phyloP scores from a whole-genome alignment of 2,797 vertebrate genomes.

The Odontamblyopus rebecca region DNA sequence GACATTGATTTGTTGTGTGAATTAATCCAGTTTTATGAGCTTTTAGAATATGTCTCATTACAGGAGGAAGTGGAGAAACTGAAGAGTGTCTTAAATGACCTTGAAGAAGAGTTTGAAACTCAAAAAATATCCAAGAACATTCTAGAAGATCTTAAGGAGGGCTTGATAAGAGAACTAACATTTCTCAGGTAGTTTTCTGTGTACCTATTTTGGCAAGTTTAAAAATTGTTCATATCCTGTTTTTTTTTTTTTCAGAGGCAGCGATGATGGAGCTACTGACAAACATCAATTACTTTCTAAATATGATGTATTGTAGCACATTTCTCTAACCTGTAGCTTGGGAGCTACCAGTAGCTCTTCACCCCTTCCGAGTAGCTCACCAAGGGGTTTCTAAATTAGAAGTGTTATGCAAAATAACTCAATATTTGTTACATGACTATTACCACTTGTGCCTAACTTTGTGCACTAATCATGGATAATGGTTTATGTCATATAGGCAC shows the following conservation, averaged over 20 bases:
- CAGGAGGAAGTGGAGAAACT: conserved; percentile 84
- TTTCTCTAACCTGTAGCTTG: background rate
- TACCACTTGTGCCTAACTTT: too few species aligned
- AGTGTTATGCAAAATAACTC: too few species aligned
- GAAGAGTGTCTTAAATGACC: conserved; percentile 77
- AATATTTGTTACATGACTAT: too few species aligned
- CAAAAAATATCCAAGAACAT: conserved; percentile 81
- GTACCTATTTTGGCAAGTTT: background rate
- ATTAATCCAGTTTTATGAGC: background rate
- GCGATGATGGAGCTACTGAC: conserved; percentile 14
- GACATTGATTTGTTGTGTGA: background rate
- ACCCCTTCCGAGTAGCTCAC: too few species aligned
- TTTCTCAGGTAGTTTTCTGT: conserved; percentile 77
- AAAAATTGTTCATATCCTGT: background rate
- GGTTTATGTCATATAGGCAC: too few species aligned
- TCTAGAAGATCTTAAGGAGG: conserved; percentile 77
- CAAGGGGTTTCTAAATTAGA: too few species aligned
- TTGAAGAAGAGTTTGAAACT: conserved; percentile 79
- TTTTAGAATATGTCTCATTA: background rate
- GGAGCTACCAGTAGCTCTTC: too few species aligned
- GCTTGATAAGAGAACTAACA: conserved; percentile 79
- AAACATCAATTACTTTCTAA: background rate
- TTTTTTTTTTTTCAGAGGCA: conserved; percentile 38
- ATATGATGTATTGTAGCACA: background rate
- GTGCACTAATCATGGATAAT: too few species aligned